These are phyloP conservation scores for Microplitis deprimator DNA, from an alignment of 2,888 invertebrate genomes.

Conservation along the genomic window DNA sequence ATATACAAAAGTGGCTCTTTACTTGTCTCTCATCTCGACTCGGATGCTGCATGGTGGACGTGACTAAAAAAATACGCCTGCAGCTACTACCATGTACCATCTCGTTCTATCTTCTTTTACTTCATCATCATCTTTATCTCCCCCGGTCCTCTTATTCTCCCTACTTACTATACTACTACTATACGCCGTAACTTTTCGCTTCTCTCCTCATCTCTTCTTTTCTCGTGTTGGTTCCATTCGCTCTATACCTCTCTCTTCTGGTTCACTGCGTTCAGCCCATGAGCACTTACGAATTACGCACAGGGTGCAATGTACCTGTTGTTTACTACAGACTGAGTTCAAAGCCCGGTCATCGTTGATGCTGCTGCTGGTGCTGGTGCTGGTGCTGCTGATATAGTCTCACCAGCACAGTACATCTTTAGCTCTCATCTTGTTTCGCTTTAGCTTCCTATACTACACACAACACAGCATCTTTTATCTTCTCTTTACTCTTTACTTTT, in stretches of 20 bases:
- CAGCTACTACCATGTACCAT: conserved; percentile 17
- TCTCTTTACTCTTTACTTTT: background rate
- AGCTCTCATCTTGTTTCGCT: background rate
- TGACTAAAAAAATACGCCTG: conserved; percentile 1
- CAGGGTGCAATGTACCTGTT: conserved; percentile 69
- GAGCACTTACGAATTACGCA: conserved; percentile 61
- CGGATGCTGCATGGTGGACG: conserved; percentile 4
- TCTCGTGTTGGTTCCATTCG: background rate
- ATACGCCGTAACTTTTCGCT: background rate
- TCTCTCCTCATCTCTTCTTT: background rate
- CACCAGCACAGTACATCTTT: background rate
- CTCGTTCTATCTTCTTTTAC: background rate
- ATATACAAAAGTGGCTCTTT: conserved; percentile 5
- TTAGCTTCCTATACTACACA: background rate
- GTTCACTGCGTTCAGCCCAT: conserved; percentile 22
- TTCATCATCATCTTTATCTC: conserved; percentile 10
- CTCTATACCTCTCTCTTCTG: conserved; percentile 7
- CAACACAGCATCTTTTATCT: background rate
- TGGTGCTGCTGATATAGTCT: background rate
- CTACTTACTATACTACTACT: background rate
- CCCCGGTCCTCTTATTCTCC: background rate
- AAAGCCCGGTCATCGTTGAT: conserved; percentile 69
- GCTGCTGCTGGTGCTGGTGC: background rate
- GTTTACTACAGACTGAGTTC: conserved; percentile 69
- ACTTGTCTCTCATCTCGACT: background rate